Evolutionary conservation across 1,140 invertebrate species (phyloP).

Genomic region (Nebria ingens): DNA sequence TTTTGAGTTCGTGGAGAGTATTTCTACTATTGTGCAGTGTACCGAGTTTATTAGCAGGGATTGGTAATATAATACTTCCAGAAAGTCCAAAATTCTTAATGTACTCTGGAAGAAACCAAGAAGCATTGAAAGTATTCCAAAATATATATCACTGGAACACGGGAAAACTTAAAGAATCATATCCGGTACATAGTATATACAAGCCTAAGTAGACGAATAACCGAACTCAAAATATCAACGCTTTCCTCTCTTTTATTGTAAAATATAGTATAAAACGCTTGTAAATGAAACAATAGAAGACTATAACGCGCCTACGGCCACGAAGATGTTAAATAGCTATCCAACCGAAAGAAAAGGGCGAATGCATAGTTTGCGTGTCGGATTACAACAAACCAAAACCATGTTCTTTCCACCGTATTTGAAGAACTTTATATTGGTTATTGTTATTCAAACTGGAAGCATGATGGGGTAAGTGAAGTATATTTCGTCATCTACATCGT

Average conservation of each 20-base stretch:
- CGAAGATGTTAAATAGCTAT: slow-evolving; percentile 3
- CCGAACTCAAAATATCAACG: too few relatives aligned
- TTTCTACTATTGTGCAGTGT: slow-evolving; percentile 53
- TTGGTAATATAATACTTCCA: slow-evolving; percentile 52
- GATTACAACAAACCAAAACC: slow-evolving; percentile 47
- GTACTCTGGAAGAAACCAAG: slow-evolving; percentile 53
- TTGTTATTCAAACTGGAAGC: slow-evolving; percentile 54
- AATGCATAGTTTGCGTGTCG: slow-evolving; percentile 39
- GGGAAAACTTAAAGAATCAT: slow-evolving; percentile 44
- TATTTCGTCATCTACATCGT: too few relatives aligned
- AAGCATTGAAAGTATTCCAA: slow-evolving; percentile 49
- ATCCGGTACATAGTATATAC: slow-evolving; percentile 54
- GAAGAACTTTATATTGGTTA: slow-evolving; percentile 50
- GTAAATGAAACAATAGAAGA: background rate
- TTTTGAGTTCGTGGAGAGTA: slow-evolving; percentile 58
- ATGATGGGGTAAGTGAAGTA: slow-evolving; percentile 41
- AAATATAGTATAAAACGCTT: background rate
- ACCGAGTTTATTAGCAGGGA: slow-evolving; percentile 49
- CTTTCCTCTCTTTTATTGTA: too few relatives aligned
- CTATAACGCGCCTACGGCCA: too few relatives aligned
- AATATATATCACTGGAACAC: slow-evolving; percentile 52
- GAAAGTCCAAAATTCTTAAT: slow-evolving; percentile 78
- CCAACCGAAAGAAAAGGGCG: slow-evolving; percentile 35
- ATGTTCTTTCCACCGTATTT: slow-evolving; percentile 51
- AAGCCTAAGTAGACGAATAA: too few relatives aligned